phyloP scores from a whole-genome alignment of 2,888 invertebrate species.

The Sphecodes monilicornis region DNA sequence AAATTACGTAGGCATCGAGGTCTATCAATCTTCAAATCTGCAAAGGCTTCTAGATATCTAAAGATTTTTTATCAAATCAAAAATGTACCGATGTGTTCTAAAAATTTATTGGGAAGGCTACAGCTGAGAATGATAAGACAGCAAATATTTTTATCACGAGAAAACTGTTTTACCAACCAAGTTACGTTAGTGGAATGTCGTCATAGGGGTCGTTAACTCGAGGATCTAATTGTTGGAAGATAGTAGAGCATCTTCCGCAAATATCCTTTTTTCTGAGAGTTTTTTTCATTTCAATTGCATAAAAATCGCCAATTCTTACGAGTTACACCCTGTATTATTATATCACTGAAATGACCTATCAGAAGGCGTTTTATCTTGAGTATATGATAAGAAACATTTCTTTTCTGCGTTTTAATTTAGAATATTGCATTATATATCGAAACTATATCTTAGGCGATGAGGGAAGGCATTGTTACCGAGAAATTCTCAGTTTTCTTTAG shows the following conservation, averaged over 20 bases:
- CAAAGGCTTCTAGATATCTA: neutral
- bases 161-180: neutral
- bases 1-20: too few species aligned
- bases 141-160: neutral
- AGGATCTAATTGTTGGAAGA: neutral
- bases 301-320: neutral
- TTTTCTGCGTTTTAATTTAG: neutral
- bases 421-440: constrained; percentile 9
- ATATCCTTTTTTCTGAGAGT: neutral
- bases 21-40: too few species aligned
- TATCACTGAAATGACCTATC: neutral
- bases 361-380: neutral
- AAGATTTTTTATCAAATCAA: neutral
- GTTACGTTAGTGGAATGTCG: neutral
- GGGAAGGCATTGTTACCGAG: neutral
- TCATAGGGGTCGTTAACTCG: neutral
- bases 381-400: neutral
- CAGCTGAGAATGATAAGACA: neutral
- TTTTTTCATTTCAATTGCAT: neutral
- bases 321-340: neutral
- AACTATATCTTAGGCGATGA: neutral
- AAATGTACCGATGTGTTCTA: neutral
- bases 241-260: neutral
- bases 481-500: constrained; percentile 6
- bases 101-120: neutral